Percentiles rank a stretch among this genome's conserved stretches.
These are phyloP conservation scores for Balaeniceps rex DNA, from an alignment of 2,113 vertebrate species.

Conservation along the genomic window DNA sequence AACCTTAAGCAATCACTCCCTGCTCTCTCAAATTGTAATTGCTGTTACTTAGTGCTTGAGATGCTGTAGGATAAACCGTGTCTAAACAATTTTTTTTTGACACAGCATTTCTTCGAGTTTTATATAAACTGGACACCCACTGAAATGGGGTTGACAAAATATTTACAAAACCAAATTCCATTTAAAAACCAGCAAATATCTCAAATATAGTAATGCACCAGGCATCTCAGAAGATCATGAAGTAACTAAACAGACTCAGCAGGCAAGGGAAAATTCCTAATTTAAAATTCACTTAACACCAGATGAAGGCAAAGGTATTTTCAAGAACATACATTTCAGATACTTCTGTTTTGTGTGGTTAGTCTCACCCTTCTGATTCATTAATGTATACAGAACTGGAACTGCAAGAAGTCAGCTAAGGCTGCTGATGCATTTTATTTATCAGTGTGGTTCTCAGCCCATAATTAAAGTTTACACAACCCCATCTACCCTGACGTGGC, in stretches of 20 bases:
- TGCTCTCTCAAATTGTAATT: background rate
- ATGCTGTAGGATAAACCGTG: background rate
- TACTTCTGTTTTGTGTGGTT: background rate
- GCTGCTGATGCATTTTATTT: background rate
- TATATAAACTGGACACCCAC: slow-evolving; percentile 14
- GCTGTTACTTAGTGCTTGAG: background rate
- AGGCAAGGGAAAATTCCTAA: background rate
- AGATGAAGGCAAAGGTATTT: background rate
- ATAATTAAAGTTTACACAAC: background rate
- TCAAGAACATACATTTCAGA: background rate
- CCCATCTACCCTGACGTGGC: background rate
- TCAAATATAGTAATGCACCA: slow-evolving; percentile 30
- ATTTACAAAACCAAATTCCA: slow-evolving; percentile 22
- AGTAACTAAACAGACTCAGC: background rate
- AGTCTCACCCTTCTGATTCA: background rate
- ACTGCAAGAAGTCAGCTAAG: background rate
- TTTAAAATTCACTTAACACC: background rate
- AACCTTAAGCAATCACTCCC: background rate
- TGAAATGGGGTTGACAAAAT: slow-evolving; percentile 19
- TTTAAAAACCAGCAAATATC: slow-evolving; percentile 21
- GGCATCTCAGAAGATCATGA: slow-evolving; percentile 33
- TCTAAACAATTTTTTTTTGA: background rate
- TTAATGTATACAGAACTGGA: background rate
- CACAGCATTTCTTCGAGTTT: background rate
- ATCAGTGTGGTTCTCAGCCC: background rate